phyloP scores from a whole-genome alignment of 2,113 vertebrate species.

The Pelodiscus sinensis region DNA sequence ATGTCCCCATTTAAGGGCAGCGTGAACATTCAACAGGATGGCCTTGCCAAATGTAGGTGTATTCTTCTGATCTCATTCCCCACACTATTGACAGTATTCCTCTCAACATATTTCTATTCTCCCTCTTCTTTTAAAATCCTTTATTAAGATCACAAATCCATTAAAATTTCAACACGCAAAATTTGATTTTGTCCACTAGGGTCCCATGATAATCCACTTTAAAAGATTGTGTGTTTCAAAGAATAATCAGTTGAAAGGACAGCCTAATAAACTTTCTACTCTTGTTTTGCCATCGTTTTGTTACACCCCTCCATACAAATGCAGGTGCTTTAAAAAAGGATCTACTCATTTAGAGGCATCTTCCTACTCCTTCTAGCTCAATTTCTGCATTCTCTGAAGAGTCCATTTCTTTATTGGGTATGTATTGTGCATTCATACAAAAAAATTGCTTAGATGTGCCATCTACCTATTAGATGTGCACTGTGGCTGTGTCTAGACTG shows the following conservation, averaged over 20 bases:
- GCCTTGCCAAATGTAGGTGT: neutral
- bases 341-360: neutral
- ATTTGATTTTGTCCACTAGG: neutral
- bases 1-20: neutral
- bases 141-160: neutral
- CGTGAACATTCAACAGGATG: neutral
- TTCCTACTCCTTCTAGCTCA: neutral
- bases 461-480: neutral
- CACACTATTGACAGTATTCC: neutral
- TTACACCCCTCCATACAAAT: neutral
- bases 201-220: neutral
- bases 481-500: too few species aligned
- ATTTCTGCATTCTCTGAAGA: neutral
- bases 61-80: neutral
- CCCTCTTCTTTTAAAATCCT: neutral
- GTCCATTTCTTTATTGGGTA: neutral
- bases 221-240: too few species aligned
- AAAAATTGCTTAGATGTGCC: neutral
- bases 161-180: neutral
- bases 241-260: neutral
- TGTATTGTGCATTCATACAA: neutral
- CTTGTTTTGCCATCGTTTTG: neutral
- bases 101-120: neutral
- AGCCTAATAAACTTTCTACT: neutral
- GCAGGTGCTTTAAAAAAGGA: neutral